Evolutionary conservation across 2,113 vertebrate genomes (phyloP).

Genomic region (Tachysurus vachellii): DNA sequence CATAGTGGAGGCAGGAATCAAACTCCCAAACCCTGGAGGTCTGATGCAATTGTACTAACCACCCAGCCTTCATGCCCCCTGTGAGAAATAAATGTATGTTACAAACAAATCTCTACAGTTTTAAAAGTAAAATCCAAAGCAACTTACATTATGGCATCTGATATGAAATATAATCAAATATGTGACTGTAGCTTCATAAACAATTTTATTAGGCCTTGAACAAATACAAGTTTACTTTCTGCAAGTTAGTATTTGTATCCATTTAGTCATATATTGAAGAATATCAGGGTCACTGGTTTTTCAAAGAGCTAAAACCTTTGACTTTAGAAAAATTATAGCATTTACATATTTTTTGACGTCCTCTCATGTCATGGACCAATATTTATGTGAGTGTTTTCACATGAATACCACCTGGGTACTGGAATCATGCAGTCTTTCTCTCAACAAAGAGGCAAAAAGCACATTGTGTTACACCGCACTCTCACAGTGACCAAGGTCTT

Average conservation of each 20-base stretch:
- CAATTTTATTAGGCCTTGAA: not conserved
- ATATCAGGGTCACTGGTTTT: not conserved
- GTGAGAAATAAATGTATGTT: not conserved
- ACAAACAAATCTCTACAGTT: not conserved
- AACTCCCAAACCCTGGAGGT: no score
- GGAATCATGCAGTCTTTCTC: constrained; percentile 32
- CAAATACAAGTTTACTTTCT: not conserved
- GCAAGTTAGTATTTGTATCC: not conserved
- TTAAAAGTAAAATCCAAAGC: not conserved
- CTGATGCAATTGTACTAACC: no score
- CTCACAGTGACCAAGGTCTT: constrained; percentile 54
- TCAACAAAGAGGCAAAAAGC: constrained; percentile 12
- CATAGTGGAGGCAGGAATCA: no score
- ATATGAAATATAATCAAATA: not conserved
- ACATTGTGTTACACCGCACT: constrained; percentile 32
- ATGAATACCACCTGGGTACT: not conserved
- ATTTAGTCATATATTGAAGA: not conserved
- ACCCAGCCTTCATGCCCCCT: no score
- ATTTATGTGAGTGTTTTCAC: constrained; percentile 11
- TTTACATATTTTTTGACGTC: not conserved
- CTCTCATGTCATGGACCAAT: constrained; percentile 14
- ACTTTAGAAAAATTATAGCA: not conserved
- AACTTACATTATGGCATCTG: not conserved
- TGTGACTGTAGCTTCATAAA: not conserved
- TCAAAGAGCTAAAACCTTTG: not conserved